These are phyloP conservation scores for Idris sp. DNA, from an alignment of 1,140 invertebrate genomes.

Conservation along the genomic window DNA sequence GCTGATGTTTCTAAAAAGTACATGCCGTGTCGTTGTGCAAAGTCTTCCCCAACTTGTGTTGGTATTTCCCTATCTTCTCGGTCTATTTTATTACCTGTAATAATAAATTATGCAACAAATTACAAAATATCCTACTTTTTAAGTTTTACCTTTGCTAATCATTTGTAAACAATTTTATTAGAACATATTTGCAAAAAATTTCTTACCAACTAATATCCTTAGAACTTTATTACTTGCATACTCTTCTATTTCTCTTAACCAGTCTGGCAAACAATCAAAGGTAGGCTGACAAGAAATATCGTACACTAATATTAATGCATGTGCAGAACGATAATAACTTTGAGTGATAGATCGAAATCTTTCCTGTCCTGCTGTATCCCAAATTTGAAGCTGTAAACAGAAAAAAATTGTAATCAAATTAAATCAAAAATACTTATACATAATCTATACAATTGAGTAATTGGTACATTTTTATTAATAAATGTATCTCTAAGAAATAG, in stretches of 20 bases:
- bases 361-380: slow-evolving; percentile 98
- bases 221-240: slow-evolving; percentile 97
- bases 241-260: slow-evolving; percentile 97
- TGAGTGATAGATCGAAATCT: slow-evolving; percentile 98
- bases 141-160: neutral
- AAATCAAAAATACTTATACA: too few species aligned
- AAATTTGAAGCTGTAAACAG: slow-evolving; percentile 96
- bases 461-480: too few species aligned
- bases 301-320: slow-evolving; percentile 97
- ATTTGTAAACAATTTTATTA: neutral
- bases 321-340: slow-evolving; percentile 98
- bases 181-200: neutral
- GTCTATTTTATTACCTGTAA: slow-evolving; percentile 95
- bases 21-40: slow-evolving; percentile 96
- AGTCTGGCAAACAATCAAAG: slow-evolving; percentile 96
- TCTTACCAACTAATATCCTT: slow-evolving; percentile 92
- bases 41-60: slow-evolving; percentile 95
- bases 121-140: too few species aligned
- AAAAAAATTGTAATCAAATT: too few species aligned
- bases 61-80: slow-evolving; percentile 96
- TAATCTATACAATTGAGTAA: too few species aligned
- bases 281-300: slow-evolving; percentile 98
- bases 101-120: neutral
- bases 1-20: slow-evolving; percentile 99
- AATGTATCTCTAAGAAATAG: too few species aligned